Evolutionary conservation across 1,140 invertebrate species (phyloP), one percentile per base, ranked within the genome.

Genomic region (Saxidomus purpurata): DNA sequence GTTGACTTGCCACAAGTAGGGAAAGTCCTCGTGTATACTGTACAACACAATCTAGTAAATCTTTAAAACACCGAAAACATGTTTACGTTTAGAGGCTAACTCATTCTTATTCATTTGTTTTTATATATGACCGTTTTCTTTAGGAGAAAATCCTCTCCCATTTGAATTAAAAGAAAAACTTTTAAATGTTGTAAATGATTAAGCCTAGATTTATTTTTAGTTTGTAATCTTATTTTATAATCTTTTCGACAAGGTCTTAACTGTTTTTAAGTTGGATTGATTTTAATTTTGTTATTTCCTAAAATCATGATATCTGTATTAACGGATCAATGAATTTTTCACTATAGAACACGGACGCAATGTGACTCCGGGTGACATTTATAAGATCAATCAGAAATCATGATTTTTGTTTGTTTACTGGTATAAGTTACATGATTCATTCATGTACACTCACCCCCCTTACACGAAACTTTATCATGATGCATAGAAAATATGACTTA

Each of bases 231-330:
- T 63, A 4, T 4, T 28, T 63, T 38, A 40, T 71, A 71, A 71
- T 71, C 67, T 71, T 71, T n/a, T 28, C 31, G 67, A 71, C 67
- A 71, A 71, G 34, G n/a, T 71, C 67, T 71, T 71, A 40, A 71
- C 67, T 71, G 34, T 3, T 71, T 71, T 71, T 13, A 19, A 71
- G 67, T 71, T 71, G 67, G 67, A 71, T 71, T 40, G 67, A 71
- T 71, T 71, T 25, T 67, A 9, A 28, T 71, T 71, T 71, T 31
- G 31, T 71, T 71, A 71, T 71, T 71, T 71, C 13, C 22, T 2
- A 19, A 38, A 38, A 19, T 15, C 6, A 22, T 13, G 34, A 59
- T 38, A 40, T 38, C 67, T 2, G 61, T 67, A 67, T 67, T 11
- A 13, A 31, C 25, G n/a, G 61, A 67, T 67, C 17, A 31, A n/a